Evolutionary conservation across 2,113 vertebrate species (phyloP).

Genomic region (Tachuris rubrigastra): DNA sequence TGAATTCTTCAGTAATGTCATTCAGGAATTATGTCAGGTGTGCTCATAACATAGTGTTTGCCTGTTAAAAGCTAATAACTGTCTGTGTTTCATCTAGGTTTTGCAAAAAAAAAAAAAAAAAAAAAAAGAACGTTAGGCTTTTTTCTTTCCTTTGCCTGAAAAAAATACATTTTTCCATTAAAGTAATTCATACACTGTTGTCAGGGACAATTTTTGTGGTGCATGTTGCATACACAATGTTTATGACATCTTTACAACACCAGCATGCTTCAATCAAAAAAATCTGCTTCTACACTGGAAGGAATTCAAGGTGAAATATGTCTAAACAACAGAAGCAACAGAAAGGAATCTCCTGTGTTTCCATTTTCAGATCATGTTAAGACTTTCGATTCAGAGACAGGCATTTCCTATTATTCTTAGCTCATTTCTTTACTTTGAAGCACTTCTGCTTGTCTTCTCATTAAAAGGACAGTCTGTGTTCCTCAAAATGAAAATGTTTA

Average conservation of each 20-base stretch:
- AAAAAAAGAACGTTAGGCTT: not conserved
- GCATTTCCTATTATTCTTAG: not conserved
- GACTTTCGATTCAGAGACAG: not conserved
- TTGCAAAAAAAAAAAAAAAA: not conserved
- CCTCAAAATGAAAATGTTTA: not conserved
- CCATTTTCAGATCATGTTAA: not conserved
- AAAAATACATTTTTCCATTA: not conserved
- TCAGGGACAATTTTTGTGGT: not conserved
- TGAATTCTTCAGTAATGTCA: not conserved
- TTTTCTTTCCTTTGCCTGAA: not conserved
- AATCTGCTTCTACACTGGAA: not conserved
- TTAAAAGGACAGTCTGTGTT: not conserved
- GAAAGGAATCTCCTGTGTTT: not conserved
- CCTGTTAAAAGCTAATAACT: not conserved
- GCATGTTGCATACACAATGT: not conserved
- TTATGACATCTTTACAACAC: not conserved
- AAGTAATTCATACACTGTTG: not conserved
- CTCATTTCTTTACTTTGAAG: not conserved
- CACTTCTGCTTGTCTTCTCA: not conserved
- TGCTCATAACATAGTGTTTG: not conserved
- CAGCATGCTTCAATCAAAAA: not conserved
- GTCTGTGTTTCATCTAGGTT: not conserved
- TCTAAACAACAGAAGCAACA: not conserved
- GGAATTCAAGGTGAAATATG: not conserved
- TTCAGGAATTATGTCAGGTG: not conserved